Percentiles rank a stretch among this genome's conserved stretches.
These are phyloP conservation scores for Lacerta viridis DNA, from an alignment of 2,797 vertebrate species.

Conservation along the genomic window DNA sequence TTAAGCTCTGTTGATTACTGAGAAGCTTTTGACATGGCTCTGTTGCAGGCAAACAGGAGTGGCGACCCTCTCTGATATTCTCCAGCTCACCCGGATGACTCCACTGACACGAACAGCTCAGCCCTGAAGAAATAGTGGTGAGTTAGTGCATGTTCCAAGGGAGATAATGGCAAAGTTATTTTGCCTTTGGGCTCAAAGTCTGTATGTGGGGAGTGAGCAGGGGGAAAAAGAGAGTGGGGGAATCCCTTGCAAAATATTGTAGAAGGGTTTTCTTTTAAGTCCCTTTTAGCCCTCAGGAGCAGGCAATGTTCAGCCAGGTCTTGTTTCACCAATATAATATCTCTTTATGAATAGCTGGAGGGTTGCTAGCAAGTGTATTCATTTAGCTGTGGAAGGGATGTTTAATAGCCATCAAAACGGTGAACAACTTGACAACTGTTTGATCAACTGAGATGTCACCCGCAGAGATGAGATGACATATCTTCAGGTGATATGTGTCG, in stretches of 20 bases:
- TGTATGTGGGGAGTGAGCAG: neutral
- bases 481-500: neutral
- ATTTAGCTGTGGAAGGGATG: slow-evolving; percentile 44
- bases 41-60: slow-evolving; percentile 71
- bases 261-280: slow-evolving; percentile 53
- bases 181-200: slow-evolving; percentile 28
- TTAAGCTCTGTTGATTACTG: slow-evolving; percentile 76
- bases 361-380: slow-evolving; percentile 43
- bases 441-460: slow-evolving; percentile 29
- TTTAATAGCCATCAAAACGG: slow-evolving; percentile 13
- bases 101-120: slow-evolving; percentile 42
- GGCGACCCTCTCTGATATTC: slow-evolving; percentile 73
- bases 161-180: slow-evolving; percentile 58
- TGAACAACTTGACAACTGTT: slow-evolving; percentile 15
- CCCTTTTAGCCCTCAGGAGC: slow-evolving; percentile 15
- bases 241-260: slow-evolving; percentile 44
- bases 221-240: neutral
- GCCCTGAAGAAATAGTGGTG: slow-evolving; percentile 58
- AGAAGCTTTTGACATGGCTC: slow-evolving; percentile 73
- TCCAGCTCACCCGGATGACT: slow-evolving; percentile 65
- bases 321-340: slow-evolving; percentile 19
- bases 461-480: slow-evolving; percentile 21
- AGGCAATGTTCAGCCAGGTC: neutral
- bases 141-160: slow-evolving; percentile 60
- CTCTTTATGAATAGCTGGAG: slow-evolving; percentile 23